Evolutionary conservation across 2,888 invertebrate species (phyloP).

Genomic region (Callosobruchus maculatus): DNA sequence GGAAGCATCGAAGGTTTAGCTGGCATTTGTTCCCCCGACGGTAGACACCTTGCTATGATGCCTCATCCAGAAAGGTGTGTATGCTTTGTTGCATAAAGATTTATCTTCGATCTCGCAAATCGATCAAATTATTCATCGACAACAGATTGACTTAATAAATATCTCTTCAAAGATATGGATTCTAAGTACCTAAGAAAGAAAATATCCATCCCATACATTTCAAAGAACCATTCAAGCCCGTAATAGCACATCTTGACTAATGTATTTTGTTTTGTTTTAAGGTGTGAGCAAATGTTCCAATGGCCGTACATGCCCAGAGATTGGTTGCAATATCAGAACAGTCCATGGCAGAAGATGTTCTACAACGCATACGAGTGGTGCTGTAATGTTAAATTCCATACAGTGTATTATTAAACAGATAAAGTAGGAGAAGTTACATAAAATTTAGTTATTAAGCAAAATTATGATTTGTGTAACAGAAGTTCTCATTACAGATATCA

Average conservation of each 20-base stretch:
- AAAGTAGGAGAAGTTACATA: too few species aligned
- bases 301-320: constrained; percentile 69
- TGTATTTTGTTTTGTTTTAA: neutral
- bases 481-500: too few species aligned
- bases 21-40: constrained; percentile 83
- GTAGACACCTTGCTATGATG: constrained; percentile 96
- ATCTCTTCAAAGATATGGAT: too few species aligned
- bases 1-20: constrained; percentile 79
- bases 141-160: too few species aligned
- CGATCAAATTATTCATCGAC: too few species aligned
- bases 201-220: too few species aligned
- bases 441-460: neutral
- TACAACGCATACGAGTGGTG: constrained; percentile 81
- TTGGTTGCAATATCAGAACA: constrained; percentile 55
- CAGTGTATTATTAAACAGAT: constrained; percentile 25
- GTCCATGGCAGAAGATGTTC: constrained; percentile 93
- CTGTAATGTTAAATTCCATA: constrained; percentile 29
- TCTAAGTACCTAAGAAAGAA: too few species aligned
- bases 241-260: neutral
- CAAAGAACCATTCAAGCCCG: too few species aligned
- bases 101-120: too few species aligned
- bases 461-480: neutral
- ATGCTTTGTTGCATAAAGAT: too few species aligned
- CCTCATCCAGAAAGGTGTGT: constrained; percentile 87
- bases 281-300: constrained; percentile 78